Evolutionary conservation across 2,888 invertebrate genomes (phyloP).

Genomic region (Nasonia oneida): DNA sequence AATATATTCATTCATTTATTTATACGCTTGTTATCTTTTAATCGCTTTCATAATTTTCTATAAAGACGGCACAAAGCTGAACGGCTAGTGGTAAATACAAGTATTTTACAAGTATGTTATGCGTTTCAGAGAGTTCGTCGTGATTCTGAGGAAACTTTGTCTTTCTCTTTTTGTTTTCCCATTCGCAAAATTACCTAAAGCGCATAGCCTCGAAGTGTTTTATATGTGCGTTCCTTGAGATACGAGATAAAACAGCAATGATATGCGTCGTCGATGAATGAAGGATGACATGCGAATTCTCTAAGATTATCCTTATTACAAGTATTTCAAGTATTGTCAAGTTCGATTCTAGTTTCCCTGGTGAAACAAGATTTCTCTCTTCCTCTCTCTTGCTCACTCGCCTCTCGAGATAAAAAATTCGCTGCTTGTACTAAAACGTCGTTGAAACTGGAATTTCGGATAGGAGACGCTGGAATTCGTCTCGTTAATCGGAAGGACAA

Average conservation of each 20-base stretch:
- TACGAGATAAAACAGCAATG: constrained; percentile 46
- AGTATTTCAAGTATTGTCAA: constrained; percentile 62
- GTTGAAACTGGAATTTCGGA: constrained; percentile 49
- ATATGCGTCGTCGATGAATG: constrained; percentile 50
- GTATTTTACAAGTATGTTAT: constrained; percentile 74
- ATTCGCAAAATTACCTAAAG: constrained; percentile 30
- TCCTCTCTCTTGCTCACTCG: constrained; percentile 40
- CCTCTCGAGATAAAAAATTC: constrained; percentile 42
- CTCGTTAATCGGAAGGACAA: not conserved
- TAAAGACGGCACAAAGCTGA: constrained; percentile 78
- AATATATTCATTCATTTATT: constrained; percentile 62
- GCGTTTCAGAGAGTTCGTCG: constrained; percentile 64
- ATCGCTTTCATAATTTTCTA: constrained; percentile 69
- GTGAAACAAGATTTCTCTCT: constrained; percentile 31
- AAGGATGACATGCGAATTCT: constrained; percentile 49
- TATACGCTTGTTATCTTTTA: constrained; percentile 64
- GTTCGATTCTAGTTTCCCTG: constrained; percentile 57
- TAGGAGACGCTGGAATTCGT: constrained; percentile 5
- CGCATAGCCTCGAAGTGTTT: constrained; percentile 15
- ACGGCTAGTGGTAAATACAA: constrained; percentile 76
- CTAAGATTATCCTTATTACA: constrained; percentile 52
- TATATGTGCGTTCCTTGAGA: constrained; percentile 32
- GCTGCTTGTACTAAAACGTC: constrained; percentile 40
- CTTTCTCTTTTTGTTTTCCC: not conserved
- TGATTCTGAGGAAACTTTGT: constrained; percentile 45